Evolutionary conservation across 2,113 vertebrate species (phyloP).

Genomic region (Nannobrachium achirus): DNA sequence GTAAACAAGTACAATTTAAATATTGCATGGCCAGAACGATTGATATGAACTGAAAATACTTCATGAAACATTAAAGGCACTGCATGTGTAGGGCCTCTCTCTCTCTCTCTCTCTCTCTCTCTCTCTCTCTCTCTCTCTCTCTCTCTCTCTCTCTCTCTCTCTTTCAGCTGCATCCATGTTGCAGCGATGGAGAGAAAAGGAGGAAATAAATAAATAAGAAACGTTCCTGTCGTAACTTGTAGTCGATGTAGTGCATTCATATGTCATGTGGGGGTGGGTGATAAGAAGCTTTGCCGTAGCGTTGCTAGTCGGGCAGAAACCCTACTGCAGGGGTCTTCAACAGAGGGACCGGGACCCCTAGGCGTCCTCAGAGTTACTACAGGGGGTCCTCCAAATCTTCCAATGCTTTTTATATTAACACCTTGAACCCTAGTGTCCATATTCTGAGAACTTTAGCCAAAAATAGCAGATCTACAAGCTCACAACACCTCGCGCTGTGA

Average conservation of each 20-base stretch:
- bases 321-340: too few relatives aligned
- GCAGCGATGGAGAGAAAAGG: conserved; percentile 31
- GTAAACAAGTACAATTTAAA: conserved; percentile 69
- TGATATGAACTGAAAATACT: conserved; percentile 67
- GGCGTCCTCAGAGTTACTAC: too few relatives aligned
- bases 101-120: conserved; percentile 26
- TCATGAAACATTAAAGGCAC: conserved; percentile 65
- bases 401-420: too few relatives aligned
- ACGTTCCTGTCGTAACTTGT: conserved; percentile 38
- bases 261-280: conserved; percentile 42
- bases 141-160: conserved; percentile 21
- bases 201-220: too few relatives aligned
- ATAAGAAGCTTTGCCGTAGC: too few relatives aligned
- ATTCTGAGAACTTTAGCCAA: too few relatives aligned
- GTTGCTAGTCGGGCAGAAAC: too few relatives aligned
- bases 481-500: too few relatives aligned
- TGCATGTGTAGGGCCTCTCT: conserved; percentile 44
- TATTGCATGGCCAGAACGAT: conserved; percentile 63
- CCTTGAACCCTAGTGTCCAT: too few relatives aligned
- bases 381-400: too few relatives aligned
- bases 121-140: conserved; percentile 18
- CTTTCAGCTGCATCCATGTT: conserved; percentile 41
- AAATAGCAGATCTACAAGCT: too few relatives aligned
- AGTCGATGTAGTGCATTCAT: conserved; percentile 34
- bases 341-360: too few relatives aligned